Evolutionary conservation across 2,888 invertebrate genomes (phyloP).

Genomic region (Stenotaenia linearis): DNA sequence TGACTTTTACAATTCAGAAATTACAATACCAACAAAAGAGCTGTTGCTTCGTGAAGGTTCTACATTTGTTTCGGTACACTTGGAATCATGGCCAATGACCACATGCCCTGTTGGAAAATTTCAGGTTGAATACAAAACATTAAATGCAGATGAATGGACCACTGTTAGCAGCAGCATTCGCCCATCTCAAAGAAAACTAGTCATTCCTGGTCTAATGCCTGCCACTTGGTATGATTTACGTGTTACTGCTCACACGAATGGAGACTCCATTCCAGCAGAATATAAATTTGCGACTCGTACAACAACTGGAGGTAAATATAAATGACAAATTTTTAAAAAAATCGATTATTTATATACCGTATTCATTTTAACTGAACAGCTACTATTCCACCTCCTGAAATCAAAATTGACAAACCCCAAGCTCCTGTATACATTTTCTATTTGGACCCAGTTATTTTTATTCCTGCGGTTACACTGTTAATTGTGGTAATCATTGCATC

Average conservation of each 20-base stretch:
- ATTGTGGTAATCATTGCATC: neutral
- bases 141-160: neutral
- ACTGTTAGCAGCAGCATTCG: neutral
- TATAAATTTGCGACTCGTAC: neutral
- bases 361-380: too few species aligned
- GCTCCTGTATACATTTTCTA: neutral
- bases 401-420: neutral
- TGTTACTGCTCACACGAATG: neutral
- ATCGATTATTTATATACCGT: too few species aligned
- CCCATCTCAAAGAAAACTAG: neutral
- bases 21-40: neutral
- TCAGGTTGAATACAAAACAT: neutral
- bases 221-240: neutral
- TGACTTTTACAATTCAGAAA: neutral
- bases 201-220: neutral
- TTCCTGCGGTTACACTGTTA: neutral
- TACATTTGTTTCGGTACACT: neutral
- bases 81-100: neutral
- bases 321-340: too few species aligned
- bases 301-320: neutral
- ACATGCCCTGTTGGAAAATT: neutral
- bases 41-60: neutral
- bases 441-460: neutral
- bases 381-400: too few species aligned
- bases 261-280: neutral